phyloP scores from a whole-genome alignment of 2,888 invertebrate species.

The Aleiodes alternator region DNA sequence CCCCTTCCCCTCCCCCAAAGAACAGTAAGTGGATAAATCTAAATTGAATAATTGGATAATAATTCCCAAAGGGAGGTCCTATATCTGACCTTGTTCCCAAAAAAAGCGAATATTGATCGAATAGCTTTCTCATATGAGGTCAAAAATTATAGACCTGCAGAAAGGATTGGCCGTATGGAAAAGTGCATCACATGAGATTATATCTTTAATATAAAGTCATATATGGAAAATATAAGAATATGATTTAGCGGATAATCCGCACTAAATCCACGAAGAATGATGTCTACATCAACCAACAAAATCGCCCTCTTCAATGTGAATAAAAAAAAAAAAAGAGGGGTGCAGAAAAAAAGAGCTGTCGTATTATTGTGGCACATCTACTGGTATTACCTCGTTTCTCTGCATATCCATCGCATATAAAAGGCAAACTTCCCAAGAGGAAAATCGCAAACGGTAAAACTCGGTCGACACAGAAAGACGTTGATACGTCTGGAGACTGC shows the following conservation, averaged over 20 bases:
- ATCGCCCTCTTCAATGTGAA: conserved; percentile 6
- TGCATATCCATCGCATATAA: conserved; percentile 34
- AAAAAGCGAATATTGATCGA: too few relatives aligned
- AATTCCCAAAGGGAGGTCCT: too few relatives aligned
- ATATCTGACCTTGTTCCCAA: too few relatives aligned
- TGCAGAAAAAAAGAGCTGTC: neutral
- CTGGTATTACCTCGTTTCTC: conserved; percentile 28
- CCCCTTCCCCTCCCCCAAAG: too few relatives aligned
- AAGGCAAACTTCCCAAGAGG: conserved; percentile 31
- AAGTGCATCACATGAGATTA: neutral
- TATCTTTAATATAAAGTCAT: neutral
- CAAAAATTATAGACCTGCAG: too few relatives aligned
- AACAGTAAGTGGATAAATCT: too few relatives aligned
- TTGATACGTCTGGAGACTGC: conserved; percentile 34
- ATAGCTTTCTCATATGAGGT: too few relatives aligned
- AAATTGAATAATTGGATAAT: too few relatives aligned
- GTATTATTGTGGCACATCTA: conserved; percentile 18
- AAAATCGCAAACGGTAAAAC: conserved; percentile 36
- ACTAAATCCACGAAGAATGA: conserved; percentile 6
- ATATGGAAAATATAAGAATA: conserved; percentile 11
- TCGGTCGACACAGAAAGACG: conserved; percentile 34
- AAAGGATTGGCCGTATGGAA: too few relatives aligned
- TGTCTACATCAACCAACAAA: conserved; percentile 23
- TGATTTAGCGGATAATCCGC: conserved; percentile 18
- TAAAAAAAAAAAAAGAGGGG: conserved; percentile 8